Conservation (phyloP, 2,113 vertebrate genomes). For the Protobothrops flavoviridis region DNA sequence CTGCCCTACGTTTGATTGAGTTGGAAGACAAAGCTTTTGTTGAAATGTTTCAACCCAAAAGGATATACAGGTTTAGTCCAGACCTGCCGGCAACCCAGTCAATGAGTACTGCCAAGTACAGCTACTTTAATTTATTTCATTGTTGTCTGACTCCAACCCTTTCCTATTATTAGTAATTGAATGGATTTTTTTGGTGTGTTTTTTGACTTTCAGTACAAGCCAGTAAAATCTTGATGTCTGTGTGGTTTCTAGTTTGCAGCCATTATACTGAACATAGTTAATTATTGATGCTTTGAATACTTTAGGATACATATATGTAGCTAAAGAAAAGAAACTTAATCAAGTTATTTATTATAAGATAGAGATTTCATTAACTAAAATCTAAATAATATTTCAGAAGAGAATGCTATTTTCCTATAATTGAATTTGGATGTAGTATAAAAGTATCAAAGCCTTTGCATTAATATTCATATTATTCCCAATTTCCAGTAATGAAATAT, state of each 20-base stretch:
- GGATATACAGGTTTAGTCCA: neutral
- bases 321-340: conserved; percentile 14
- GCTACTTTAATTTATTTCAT: neutral
- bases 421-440: neutral
- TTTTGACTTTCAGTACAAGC: neutral
- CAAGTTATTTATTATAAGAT: conserved; percentile 31
- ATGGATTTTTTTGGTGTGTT: neutral
- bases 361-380: conserved; percentile 51
- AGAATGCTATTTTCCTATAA: conserved; percentile 26
- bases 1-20: neutral
- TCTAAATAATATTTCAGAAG: conserved; percentile 41
- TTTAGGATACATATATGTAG: conserved; percentile 26
- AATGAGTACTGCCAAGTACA: neutral
- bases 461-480: conserved; percentile 30
- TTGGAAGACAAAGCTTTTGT: neutral
- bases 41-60: conserved; percentile 1
- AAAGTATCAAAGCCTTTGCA: neutral
- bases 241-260: neutral
- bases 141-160: neutral
- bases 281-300: neutral
- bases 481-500: conserved; percentile 22
- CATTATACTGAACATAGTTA: neutral
- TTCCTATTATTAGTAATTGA: conserved; percentile 12
- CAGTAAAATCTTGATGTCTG: neutral
- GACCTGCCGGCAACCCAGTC: neutral